Evolutionary conservation across 2,888 invertebrate species (phyloP).

Genomic region (Stenchaetothrips biformis): DNA sequence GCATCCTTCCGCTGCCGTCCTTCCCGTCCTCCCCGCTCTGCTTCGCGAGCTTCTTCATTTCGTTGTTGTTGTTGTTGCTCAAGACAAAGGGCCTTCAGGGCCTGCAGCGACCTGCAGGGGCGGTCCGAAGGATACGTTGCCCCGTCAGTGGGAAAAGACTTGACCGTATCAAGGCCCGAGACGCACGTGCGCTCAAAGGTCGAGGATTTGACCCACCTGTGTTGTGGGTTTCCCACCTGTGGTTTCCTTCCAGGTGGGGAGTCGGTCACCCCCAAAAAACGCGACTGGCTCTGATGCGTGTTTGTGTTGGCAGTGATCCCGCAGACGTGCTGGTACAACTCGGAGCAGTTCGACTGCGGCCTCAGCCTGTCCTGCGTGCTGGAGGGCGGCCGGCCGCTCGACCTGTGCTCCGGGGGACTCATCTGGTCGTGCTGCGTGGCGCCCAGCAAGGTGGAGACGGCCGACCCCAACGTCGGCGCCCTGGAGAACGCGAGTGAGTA

Average conservation of each 20-base stretch:
- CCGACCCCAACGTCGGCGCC: slow-evolving; percentile 48
- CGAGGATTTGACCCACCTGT: no score
- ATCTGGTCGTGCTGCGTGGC: slow-evolving; percentile 89
- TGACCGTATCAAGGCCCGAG: no score
- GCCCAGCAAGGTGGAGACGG: slow-evolving; percentile 58
- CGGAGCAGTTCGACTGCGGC: slow-evolving; percentile 81
- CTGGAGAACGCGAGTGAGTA: slow-evolving; percentile 86
- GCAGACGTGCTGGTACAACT: slow-evolving; percentile 79
- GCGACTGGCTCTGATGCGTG: no score
- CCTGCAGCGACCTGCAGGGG: no score
- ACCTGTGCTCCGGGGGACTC: slow-evolving; percentile 88
- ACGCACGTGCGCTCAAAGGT: no score
- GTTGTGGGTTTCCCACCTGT: slow-evolving; percentile 13
- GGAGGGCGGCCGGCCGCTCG: slow-evolving; percentile 80
- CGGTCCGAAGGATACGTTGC: no score
- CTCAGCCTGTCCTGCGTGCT: slow-evolving; percentile 86
- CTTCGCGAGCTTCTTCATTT: no score
- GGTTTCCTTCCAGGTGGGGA: slow-evolving; percentile 38
- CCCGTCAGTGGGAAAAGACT: no score
- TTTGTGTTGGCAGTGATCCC: slow-evolving; percentile 70
- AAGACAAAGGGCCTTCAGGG: no score
- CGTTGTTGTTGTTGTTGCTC: slow-evolving; percentile 6
- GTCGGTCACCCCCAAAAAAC: no score
- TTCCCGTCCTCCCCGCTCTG: background rate
- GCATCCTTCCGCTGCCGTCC: background rate